Base-by-base conservation (phyloP, 1,140 invertebrate species). In the Drosophila kurseongensis region DNA sequence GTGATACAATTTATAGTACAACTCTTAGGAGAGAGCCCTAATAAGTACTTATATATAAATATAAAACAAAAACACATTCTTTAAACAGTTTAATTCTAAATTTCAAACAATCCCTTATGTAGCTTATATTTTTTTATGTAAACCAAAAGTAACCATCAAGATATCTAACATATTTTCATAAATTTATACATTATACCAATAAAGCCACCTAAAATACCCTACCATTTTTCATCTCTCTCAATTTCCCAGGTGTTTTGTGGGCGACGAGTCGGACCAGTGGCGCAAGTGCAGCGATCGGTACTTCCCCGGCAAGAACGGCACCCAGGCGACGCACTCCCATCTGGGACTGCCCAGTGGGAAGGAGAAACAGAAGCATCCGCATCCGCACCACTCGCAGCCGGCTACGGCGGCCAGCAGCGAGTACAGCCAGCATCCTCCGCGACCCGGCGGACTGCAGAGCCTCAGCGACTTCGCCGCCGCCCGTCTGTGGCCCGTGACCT, bases 271-370 rank as follows among this genome's bases (percentile, higher is more conserved):
- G 9, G 95, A 96, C 42, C 96, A 97, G 93, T 97, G 96, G 96
- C 93, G 96, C 23, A 96, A 96, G 18, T 97, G 96, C 85, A 97
- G 95, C 79, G 96, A 97, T 69, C 94, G 95, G 36, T 97, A 97
- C 84, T 96, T 94, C 80, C 96, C 96, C 0, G 65, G 90, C 6
- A 74, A 57, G 27, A 84, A 81, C n/a, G 36, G 58, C 47, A 86
- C 82, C 12, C 83, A 75, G 60, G 62, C 59, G 16, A 80, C 66
- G 32, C 80, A 89, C 82, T 86, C 75, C 1, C 78, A 83, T 44
- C 36, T 92, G 42, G 68, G 75, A 12, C 68, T 77, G 84, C 85
- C 72, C 63, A 75, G 79, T 50, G 36, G 77, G 80, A 93, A 89
- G 78, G 93, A 86, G 67, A 92, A 90, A 42, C 78, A 75, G 23